Evolutionary conservation across 1,140 invertebrate species (phyloP), one percentile per base, ranked within the genome.

Genomic region (Oncopodura yosiiana): DNA sequence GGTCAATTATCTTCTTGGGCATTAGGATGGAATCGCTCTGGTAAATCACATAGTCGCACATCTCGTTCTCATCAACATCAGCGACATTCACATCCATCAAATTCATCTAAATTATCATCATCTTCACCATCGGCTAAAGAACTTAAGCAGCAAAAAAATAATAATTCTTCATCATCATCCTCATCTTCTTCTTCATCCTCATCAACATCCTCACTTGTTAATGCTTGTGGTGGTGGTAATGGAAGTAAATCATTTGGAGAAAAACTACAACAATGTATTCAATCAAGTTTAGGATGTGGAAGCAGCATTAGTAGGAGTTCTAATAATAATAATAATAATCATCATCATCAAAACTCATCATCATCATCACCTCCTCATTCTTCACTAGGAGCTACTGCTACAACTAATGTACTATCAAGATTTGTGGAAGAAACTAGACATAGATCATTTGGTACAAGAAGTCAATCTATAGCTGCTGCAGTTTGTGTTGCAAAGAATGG

Each of bases 11-110:
- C 49, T 34, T 38, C 48, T 43, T 60, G 48, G 34, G 26, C 16
- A 30, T 42, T 56, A 27, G 30, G 42, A 29, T 56, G 36, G 41
- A 30, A 48, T 53, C 46, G 53, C 11, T 55, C 52, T n/a, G 51
- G 55, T 14, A 63, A 63, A 42, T 57, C 57, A 26, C 61, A 30
- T 52, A 53, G 3, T 57, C 54, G 16, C 49, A 50, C 30, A 49
- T 34, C 41, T 29, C 24, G 34, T 23, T 32, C 19, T 42, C 46
- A 44, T 39, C 52, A 54, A 38, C 54, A 49, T 49, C 53, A 49
- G 16, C 46, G 54, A 19, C 58, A 51, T 52, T 54, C 50, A 34
- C 54, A 57, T 32, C 51, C 46, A 45, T 44, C 50, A 45, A 58
- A 49, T 49, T 49, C 49, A 1, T 49, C 44, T 30, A 53, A 41